phyloP scores from a whole-genome alignment of 1,140 invertebrate species.

The Aphidius gifuensis region DNA sequence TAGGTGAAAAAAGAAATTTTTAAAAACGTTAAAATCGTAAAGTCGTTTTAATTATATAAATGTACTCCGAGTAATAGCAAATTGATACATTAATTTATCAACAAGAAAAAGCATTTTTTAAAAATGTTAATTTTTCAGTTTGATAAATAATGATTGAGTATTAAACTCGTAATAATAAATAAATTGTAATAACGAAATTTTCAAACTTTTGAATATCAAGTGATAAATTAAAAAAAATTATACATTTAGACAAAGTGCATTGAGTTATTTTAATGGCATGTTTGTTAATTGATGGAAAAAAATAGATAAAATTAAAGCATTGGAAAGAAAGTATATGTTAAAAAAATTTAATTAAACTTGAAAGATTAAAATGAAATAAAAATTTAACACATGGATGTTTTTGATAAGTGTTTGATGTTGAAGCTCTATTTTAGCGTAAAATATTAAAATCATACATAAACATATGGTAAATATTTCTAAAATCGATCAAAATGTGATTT shows the following conservation, averaged over 20 bases:
- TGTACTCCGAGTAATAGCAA: slow-evolving; percentile 5
- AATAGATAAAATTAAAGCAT: too few relatives aligned
- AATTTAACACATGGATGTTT: background rate
- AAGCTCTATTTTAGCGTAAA: background rate
- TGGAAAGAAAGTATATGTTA: too few relatives aligned
- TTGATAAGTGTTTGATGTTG: slow-evolving; percentile 1
- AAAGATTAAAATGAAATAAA: background rate
- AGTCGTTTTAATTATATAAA: background rate
- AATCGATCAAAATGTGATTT: too few relatives aligned
- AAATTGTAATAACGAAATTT: too few relatives aligned
- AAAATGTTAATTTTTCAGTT: too few relatives aligned
- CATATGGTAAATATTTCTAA: too few relatives aligned
- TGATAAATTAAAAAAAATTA: background rate
- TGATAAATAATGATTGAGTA: too few relatives aligned
- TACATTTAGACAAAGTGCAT: too few relatives aligned
- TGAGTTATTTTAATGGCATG: too few relatives aligned
- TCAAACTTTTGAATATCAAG: background rate
- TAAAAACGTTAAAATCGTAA: background rate
- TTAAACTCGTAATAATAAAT: too few relatives aligned
- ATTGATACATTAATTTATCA: slow-evolving; percentile 17
- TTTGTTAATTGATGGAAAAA: too few relatives aligned
- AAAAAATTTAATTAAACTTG: background rate
- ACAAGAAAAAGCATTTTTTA: background rate
- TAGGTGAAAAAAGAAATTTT: background rate
- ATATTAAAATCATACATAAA: too few relatives aligned